These are phyloP conservation scores for Papilio glaucus DNA, from an alignment of 1,140 invertebrate genomes.

Conservation along the genomic window DNA sequence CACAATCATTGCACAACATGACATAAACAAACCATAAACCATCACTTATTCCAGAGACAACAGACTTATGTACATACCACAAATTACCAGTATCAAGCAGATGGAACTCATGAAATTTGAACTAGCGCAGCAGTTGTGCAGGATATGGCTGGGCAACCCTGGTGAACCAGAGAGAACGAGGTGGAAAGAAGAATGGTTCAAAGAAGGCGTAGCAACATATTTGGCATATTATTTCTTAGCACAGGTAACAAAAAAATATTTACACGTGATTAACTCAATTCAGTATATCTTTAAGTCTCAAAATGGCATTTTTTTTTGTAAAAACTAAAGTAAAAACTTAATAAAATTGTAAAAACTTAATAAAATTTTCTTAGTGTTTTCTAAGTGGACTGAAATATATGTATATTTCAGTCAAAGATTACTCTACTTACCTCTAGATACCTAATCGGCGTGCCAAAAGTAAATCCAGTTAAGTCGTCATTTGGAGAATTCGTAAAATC, in stretches of 20 bases:
- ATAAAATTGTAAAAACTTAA: too few relatives aligned
- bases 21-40: neutral
- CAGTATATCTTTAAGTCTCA: too few relatives aligned
- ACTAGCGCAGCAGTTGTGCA: slow-evolving; percentile 66
- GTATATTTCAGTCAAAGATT: too few relatives aligned
- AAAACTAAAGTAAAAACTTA: neutral
- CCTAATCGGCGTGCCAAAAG: too few relatives aligned
- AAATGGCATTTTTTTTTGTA: too few relatives aligned
- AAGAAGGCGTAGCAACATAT: slow-evolving; percentile 75
- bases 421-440: too few relatives aligned
- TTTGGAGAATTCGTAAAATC: too few relatives aligned
- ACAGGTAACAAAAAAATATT: slow-evolving; percentile 52
- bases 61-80: slow-evolving; percentile 29
- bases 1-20: too few relatives aligned
- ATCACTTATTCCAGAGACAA: slow-evolving; percentile 17
- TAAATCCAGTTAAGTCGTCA: too few relatives aligned
- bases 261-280: neutral
- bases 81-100: slow-evolving; percentile 31
- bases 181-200: slow-evolving; percentile 78
- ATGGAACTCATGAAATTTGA: slow-evolving; percentile 58
- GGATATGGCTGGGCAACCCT: slow-evolving; percentile 75
- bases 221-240: slow-evolving; percentile 71
- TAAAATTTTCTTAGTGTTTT: too few relatives aligned
- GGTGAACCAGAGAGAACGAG: slow-evolving; percentile 61
- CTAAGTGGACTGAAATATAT: too few relatives aligned